Base-by-base conservation (phyloP, 1,140 invertebrate genomes). In the Eriocheir sinensis region DNA sequence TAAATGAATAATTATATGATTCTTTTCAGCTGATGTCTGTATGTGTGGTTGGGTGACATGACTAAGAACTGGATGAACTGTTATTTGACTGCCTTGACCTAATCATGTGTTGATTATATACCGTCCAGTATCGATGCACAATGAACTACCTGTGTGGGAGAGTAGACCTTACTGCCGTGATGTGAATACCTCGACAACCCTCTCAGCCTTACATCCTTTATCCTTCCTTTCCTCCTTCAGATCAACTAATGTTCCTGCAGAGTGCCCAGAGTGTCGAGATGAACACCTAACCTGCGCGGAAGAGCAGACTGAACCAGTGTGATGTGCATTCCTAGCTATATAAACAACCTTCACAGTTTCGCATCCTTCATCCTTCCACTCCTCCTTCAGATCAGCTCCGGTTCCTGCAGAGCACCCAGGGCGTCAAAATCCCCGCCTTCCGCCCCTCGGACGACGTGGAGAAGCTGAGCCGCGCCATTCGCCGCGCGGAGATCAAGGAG, bases 221-320 rank as follows among this genome's bases (percentile, higher is more conserved):
- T 27, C 32, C 89, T 4, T 21, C 21, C 53, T 90, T 95, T 95
- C 86, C n/a, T 15, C 40, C 91, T 95, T 8, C 96, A 97, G 97
- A 98, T 95, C 98, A 98, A 96, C 97, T 99, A 12, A 97, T 98
- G 96, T 98, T 98, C 95, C 96, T 99, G 44, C 98, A 99, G 96
- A 98, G 97, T 96, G 95, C 96, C 96, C 95, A 98, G 86, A 53
- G 90, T 6, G 53, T 40, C 32, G 94, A 94, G 89, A 94, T 92
- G n/a, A n/a, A n/a, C n/a, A n/a, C n/a, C n/a, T n/a, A n/a, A n/a
- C n/a, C n/a, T n/a, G n/a, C n/a, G n/a, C n/a, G n/a, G n/a, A n/a
- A n/a, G n/a, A n/a, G n/a, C n/a, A n/a, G n/a, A n/a, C n/a, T n/a
- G n/a, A n/a, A n/a, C n/a, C n/a, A n/a, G n/a, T n/a, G n/a, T n/a